A percentile compares a stretch with the other conserved stretches of the same genome.
phyloP scores from a whole-genome alignment of 1,140 invertebrate species.

The Brachystomella parvula region DNA sequence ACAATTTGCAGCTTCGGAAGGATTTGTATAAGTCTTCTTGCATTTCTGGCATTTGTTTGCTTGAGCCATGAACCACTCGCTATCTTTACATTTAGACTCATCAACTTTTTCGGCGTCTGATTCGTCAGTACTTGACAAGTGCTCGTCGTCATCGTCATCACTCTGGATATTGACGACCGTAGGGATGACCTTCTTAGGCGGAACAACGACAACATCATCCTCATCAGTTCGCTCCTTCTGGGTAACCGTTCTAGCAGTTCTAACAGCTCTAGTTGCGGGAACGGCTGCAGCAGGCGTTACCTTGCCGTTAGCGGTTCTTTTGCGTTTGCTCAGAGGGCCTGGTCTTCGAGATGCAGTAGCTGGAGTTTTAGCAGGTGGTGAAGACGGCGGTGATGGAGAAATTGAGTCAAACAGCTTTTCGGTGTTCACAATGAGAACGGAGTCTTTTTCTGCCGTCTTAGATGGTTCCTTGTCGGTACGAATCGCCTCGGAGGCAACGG shows the following conservation, averaged over 20 bases:
- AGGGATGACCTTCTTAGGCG: background rate
- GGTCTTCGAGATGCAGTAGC: background rate
- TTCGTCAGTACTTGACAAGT: background rate
- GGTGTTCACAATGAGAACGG: background rate
- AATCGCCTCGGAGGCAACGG: background rate
- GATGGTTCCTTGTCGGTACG: background rate
- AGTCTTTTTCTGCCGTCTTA: background rate
- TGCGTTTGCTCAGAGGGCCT: background rate
- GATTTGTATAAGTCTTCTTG: background rate
- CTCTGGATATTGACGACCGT: background rate
- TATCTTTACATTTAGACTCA: background rate
- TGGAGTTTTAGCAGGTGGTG: background rate
- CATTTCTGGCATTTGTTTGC: conserved; percentile 19
- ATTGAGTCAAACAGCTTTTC: background rate
- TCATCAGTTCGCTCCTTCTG: background rate
- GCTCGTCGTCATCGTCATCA: background rate
- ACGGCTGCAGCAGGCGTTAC: background rate
- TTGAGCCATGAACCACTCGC: conserved; percentile 17
- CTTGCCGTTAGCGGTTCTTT: too few relatives aligned
- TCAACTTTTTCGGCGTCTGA: background rate
- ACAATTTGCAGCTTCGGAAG: conserved; percentile 6
- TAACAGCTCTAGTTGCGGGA: background rate
- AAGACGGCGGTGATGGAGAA: background rate
- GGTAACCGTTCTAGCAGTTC: background rate
- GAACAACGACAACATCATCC: background rate